These are phyloP conservation scores for Lobophora halterata DNA, from an alignment of 2,888 invertebrate species.

Conservation along the genomic window DNA sequence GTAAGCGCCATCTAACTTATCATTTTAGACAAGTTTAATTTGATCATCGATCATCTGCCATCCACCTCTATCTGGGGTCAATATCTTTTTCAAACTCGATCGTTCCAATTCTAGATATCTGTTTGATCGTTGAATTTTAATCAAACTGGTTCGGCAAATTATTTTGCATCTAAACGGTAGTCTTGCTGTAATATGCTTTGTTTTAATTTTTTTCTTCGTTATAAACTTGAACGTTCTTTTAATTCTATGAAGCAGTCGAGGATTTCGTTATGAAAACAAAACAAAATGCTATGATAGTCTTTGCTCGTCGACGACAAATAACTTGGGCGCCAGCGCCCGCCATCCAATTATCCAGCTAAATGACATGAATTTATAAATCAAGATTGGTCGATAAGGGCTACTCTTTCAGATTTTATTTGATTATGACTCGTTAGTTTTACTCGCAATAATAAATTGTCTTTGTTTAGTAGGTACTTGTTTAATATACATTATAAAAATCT, in stretches of 20 bases:
- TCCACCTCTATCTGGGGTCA: conserved; percentile 67
- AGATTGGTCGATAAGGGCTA: conserved; percentile 33
- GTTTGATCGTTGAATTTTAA: conserved; percentile 59
- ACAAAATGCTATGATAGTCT: conserved; percentile 49
- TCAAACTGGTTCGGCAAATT: conserved; percentile 56
- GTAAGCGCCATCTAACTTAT: conserved; percentile 63
- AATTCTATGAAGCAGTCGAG: conserved; percentile 12
- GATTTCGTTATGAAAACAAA: conserved; percentile 37
- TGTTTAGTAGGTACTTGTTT: background rate
- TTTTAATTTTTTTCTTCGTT: conserved; percentile 28
- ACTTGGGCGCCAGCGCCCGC: conserved; percentile 29
- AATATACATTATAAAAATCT: background rate
- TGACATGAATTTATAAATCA: conserved; percentile 56
- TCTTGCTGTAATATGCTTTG: conserved; percentile 25
- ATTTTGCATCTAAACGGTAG: conserved; percentile 37
- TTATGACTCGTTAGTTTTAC: background rate
- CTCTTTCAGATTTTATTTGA: conserved; percentile 24
- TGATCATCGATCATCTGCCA: conserved; percentile 70
- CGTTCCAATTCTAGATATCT: conserved; percentile 45
- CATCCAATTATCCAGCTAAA: conserved; percentile 59
- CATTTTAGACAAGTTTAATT: conserved; percentile 60
- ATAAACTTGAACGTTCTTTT: conserved; percentile 25
- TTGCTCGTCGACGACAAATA: conserved; percentile 45
- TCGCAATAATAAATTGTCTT: background rate
- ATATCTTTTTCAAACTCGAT: conserved; percentile 69